phyloP scores from a whole-genome alignment of 2,797 vertebrate species.

The Rhodeus uyekii region DNA sequence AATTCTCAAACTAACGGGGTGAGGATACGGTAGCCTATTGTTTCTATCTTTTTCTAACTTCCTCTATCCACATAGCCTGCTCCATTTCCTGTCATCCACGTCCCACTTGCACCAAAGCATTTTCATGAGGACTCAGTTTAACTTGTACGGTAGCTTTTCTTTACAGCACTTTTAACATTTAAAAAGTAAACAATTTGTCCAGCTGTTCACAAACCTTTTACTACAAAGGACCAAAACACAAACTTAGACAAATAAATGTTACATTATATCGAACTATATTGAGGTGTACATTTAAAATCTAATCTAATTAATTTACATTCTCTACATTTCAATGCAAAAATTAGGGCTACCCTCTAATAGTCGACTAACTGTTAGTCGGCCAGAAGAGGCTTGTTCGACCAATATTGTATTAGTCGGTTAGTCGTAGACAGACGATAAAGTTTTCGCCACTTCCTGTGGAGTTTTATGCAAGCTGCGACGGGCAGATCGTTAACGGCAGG shows the following conservation, averaged over 20 bases:
- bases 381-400: no score
- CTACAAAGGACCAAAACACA: neutral
- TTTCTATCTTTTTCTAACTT: slow-evolving; percentile 79
- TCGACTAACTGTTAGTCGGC: no score
- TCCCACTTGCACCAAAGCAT: slow-evolving; percentile 68
- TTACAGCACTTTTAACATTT: neutral
- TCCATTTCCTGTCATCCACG: slow-evolving; percentile 72
- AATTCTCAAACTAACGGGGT: slow-evolving; percentile 24
- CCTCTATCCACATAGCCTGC: slow-evolving; percentile 65
- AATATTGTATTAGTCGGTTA: no score
- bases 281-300: neutral
- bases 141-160: slow-evolving; percentile 37
- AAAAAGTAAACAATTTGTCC: neutral
- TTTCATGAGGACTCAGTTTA: slow-evolving; percentile 61
- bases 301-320: neutral
- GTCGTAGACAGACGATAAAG: no score
- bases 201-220: neutral
- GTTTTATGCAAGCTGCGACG: no score
- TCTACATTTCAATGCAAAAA: neutral
- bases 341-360: no score
- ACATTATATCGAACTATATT: neutral
- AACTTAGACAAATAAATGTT: neutral
- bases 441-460: no score
- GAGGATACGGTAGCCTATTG: slow-evolving; percentile 66
- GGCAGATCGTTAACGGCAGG: no score